A percentile compares a stretch with the other conserved stretches of the same genome.
Evolutionary conservation across 92 coral and sea anemone genomes (phyloP).

Genomic region (Epizoanthus ramosus): DNA sequence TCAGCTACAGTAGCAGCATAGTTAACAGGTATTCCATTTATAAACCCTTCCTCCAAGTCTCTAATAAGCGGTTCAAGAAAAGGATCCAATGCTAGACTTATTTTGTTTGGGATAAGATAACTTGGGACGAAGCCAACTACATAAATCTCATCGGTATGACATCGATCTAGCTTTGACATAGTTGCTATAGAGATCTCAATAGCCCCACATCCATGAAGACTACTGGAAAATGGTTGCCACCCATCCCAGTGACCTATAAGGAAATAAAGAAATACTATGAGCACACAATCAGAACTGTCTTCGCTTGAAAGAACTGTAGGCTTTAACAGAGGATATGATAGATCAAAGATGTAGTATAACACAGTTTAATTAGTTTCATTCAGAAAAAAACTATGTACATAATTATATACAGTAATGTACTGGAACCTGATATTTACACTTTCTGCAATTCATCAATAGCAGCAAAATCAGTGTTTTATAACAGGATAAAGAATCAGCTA

Average conservation of each 20-base stretch:
- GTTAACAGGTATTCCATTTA: constrained; percentile 67
- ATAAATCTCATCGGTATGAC: constrained; percentile 56
- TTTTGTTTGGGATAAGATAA: constrained; percentile 60
- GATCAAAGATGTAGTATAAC: no score
- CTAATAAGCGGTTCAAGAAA: constrained; percentile 67
- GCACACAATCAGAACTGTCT: not conserved
- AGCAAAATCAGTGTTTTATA: no score
- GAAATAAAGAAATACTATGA: not conserved
- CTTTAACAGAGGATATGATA: not conserved
- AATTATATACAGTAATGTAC: no score
- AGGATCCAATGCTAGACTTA: constrained; percentile 63
- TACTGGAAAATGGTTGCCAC: constrained; percentile 72
- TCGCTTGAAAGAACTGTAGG: not conserved
- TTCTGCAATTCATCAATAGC: no score
- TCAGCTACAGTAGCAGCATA: constrained; percentile 52
- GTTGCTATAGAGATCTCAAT: constrained; percentile 60
- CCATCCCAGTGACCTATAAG: constrained; percentile 86
- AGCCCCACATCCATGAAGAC: constrained; percentile 73
- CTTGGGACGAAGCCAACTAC: constrained; percentile 73
- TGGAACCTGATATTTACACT: no score
- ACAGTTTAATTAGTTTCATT: no score
- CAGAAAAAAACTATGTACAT: no score
- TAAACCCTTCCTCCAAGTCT: constrained; percentile 62
- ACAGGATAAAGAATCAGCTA: no score
- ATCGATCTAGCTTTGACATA: constrained; percentile 61